Evolutionary conservation across 2,888 invertebrate genomes (phyloP), one percentile per base, ranked within the genome.

Genomic region (Cetonia aurata): DNA sequence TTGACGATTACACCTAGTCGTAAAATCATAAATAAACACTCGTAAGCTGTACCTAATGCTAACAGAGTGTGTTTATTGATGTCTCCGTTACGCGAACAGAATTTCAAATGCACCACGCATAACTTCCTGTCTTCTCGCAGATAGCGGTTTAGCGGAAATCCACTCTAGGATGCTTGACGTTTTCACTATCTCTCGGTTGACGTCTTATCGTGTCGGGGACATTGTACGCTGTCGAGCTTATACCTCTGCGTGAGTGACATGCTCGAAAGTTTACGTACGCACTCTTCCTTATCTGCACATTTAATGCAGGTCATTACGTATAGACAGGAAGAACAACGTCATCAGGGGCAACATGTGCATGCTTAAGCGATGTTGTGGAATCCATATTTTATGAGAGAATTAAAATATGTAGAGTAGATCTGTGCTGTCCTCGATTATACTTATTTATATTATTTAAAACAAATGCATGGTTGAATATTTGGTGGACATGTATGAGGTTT

Each of bases 91-190:
- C 50, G 17, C 50, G 19, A 65, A 17, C n/a, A 19, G 62, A 50
- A 65, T 65, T 65, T 37, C 50, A 65, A 37, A 65, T 50, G 50
- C 42, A 25, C 17, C 13, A 50, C 62, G 50, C 15, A 37, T 52
- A 25, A 37, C 62, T 65, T 65, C 62, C 62, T 65, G 62, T 37
- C 48, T 25, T 65, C 31, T 48, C 48, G 9, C 48, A 48, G 62
- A 65, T 48, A 48, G 31, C 37, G 50, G 15, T 52, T 50, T 50
- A 65, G 50, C 62, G 62, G 62, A 65, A 65, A 52, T 65, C 50
- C 62, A 15, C 52, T 65, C 37, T 50, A 50, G 62, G 50, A 41
- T 46, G 33, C 17, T 37, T 48, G 62, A 50, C 62, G 33, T 33
- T 65, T 37, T 17, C 37, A 65, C 50, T 65, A 65, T 65, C 37